phyloP scores from a whole-genome alignment of 2,888 invertebrate species.

The Phrixothrix hirtus region DNA sequence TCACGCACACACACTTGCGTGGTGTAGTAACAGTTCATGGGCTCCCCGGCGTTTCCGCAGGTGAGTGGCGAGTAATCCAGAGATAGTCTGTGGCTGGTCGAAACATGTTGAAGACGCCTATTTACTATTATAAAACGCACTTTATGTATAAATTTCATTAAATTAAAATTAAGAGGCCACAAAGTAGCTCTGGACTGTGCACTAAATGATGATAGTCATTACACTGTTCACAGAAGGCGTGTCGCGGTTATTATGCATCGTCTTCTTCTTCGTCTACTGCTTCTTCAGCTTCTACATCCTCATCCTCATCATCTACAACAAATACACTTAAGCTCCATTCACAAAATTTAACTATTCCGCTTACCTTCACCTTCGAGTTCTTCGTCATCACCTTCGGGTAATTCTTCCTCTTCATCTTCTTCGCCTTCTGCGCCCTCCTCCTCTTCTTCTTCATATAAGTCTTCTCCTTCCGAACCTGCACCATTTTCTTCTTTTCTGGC shows the following conservation, averaged over 20 bases:
- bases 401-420: constrained; percentile 56
- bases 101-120: constrained; percentile 21
- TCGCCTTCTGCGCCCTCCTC: constrained; percentile 53
- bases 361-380: constrained; percentile 56
- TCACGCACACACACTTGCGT: constrained; percentile 30
- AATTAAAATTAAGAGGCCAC: constrained; percentile 41
- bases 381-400: constrained; percentile 56
- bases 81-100: constrained; percentile 28
- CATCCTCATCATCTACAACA: constrained; percentile 52
- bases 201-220: constrained; percentile 44
- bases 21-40: constrained; percentile 29
- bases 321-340: not conserved
- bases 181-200: constrained; percentile 52
- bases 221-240: constrained; percentile 43
- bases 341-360: not conserved
- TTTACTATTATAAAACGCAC: constrained; percentile 39
- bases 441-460: constrained; percentile 68
- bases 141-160: constrained; percentile 35
- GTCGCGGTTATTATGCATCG: constrained; percentile 55
- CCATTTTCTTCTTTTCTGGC: constrained; percentile 81
- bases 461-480: constrained; percentile 64
- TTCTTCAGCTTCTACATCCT: constrained; percentile 54
- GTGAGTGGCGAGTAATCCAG: constrained; percentile 29
- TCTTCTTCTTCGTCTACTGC: constrained; percentile 55
- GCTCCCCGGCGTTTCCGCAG: constrained; percentile 27